Percentiles rank a stretch among this genome's conserved stretches.
Evolutionary conservation across 2,113 vertebrate species (phyloP).

Genomic region (Platanista minor): DNA sequence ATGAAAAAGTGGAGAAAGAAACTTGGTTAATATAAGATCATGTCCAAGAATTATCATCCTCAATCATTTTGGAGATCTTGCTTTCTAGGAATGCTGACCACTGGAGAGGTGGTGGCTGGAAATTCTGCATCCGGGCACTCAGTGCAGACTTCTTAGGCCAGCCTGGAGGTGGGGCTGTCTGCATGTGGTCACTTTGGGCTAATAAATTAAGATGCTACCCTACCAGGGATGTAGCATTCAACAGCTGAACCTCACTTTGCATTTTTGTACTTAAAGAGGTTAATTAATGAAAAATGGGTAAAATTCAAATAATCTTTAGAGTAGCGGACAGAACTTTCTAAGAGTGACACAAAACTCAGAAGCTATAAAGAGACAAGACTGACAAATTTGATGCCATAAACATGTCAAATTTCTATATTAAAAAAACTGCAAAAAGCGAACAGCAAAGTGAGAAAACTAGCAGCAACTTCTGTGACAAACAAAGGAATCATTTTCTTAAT

Average conservation of each 20-base stretch:
- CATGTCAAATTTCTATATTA: neutral
- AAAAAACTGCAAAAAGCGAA: neutral
- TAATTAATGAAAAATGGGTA: neutral
- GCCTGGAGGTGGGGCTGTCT: conserved; percentile 48
- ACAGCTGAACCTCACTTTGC: neutral
- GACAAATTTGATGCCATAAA: neutral
- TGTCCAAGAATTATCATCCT: neutral
- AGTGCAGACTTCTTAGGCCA: neutral
- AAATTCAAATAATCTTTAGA: neutral
- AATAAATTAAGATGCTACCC: neutral
- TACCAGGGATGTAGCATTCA: neutral
- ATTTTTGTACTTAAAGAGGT: neutral
- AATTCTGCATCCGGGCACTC: neutral
- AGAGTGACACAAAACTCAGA: neutral
- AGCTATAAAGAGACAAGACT: neutral
- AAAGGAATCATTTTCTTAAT: neutral
- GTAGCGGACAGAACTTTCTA: neutral
- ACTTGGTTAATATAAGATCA: neutral
- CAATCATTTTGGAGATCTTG: neutral
- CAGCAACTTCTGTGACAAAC: neutral
- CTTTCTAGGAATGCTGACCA: neutral
- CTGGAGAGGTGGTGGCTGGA: too few relatives aligned
- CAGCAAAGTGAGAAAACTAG: neutral
- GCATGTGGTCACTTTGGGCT: neutral
- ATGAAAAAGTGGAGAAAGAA: neutral